These are phyloP conservation scores for Aphis craccivora DNA, from an alignment of 1,140 invertebrate genomes.

Conservation along the genomic window DNA sequence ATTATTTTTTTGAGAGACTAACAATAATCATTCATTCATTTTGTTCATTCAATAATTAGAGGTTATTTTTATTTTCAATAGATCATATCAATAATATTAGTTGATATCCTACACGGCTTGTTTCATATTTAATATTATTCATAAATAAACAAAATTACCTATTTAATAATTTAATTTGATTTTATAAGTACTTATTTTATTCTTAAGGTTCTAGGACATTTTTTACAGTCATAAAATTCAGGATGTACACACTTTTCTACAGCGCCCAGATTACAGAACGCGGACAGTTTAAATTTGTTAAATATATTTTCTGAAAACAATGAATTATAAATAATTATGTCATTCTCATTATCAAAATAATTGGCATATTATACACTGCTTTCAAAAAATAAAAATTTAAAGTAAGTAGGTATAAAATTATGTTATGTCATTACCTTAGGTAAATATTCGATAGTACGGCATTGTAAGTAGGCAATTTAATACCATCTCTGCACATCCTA, in stretches of 20 bases:
- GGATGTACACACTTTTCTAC: background rate
- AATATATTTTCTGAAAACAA: background rate
- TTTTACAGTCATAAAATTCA: background rate
- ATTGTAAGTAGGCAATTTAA: constrained; percentile 46
- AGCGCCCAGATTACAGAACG: background rate
- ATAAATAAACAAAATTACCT: background rate
- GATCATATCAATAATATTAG: background rate
- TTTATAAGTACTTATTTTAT: background rate
- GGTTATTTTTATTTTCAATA: background rate
- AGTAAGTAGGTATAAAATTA: background rate
- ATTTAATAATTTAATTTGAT: background rate
- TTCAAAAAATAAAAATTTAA: background rate
- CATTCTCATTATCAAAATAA: background rate
- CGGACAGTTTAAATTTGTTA: background rate
- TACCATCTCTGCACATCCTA: constrained; percentile 24
- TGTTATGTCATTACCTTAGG: background rate
- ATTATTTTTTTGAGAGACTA: background rate
- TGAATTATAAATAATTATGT: background rate
- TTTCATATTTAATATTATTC: too few species aligned
- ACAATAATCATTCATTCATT: background rate
- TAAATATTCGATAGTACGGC: background rate
- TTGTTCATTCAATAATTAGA: background rate
- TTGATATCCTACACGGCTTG: background rate
- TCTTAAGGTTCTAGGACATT: background rate
- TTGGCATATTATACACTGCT: too few species aligned